Percentiles rank a stretch among this genome's conserved stretches.
These are phyloP conservation scores for Gila robusta DNA, from an alignment of 2,797 vertebrate species.

Conservation along the genomic window DNA sequence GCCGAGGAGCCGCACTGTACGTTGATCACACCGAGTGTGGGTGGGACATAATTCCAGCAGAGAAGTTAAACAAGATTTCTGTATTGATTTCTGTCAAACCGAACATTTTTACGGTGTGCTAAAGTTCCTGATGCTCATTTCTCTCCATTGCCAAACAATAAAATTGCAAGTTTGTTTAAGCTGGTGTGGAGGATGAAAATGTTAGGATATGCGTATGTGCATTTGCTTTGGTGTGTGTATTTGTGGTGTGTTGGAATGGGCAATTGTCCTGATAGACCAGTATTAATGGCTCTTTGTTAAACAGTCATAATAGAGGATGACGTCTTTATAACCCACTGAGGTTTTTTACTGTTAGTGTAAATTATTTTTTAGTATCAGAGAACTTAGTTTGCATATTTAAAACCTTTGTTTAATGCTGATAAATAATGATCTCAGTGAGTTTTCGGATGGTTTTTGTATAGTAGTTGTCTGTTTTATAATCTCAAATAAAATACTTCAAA, in stretches of 20 bases:
- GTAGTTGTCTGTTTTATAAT: too few relatives aligned
- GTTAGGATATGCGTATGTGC: not conserved
- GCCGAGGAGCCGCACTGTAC: not conserved
- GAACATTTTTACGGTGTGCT: not conserved
- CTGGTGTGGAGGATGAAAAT: not conserved
- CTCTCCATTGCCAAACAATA: not conserved
- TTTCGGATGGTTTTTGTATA: not conserved
- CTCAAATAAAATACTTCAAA: too few relatives aligned
- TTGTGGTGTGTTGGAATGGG: not conserved
- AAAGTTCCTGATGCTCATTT: conserved; percentile 1
- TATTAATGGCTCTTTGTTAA: not conserved
- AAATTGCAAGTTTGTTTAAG: not conserved
- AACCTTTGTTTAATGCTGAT: not conserved
- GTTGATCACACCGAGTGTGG: conserved; percentile 4
- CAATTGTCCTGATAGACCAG: not conserved
- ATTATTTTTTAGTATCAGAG: too few relatives aligned
- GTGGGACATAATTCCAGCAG: conserved; percentile 30
- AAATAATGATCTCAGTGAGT: not conserved
- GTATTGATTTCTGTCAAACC: conserved; percentile 33
- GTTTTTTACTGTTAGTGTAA: too few relatives aligned
- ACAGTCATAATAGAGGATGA: not conserved
- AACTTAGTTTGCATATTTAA: too few relatives aligned
- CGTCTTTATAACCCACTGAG: too few relatives aligned
- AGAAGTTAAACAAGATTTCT: conserved; percentile 35
- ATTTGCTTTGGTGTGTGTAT: not conserved